These are phyloP conservation scores for Empis livida DNA, from an alignment of 2,888 invertebrate genomes.

Conservation along the genomic window DNA sequence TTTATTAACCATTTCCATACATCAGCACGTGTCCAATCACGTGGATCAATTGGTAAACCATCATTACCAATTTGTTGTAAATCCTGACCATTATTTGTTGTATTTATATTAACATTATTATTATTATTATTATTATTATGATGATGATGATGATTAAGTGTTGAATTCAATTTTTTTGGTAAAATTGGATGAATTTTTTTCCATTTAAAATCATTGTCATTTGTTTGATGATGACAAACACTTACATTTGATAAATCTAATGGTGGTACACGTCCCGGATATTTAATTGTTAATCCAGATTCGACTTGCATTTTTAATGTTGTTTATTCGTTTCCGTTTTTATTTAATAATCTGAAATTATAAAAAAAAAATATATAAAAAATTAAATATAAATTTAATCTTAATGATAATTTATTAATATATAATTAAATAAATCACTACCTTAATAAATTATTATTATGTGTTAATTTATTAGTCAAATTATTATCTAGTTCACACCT, in stretches of 20 bases:
- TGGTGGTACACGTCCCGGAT: constrained; percentile 32
- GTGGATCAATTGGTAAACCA: constrained; percentile 46
- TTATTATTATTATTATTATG: constrained; percentile 9
- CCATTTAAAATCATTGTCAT: constrained; percentile 22
- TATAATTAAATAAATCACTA: too few species aligned
- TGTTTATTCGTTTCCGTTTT: neutral
- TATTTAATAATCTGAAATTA: too few species aligned
- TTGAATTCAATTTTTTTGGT: constrained; percentile 8
- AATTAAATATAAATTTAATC: too few species aligned
- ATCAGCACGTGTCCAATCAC: constrained; percentile 56
- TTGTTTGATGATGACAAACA: constrained; percentile 16
- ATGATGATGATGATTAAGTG: constrained; percentile 8
- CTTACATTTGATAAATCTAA: constrained; percentile 30
- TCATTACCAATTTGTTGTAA: constrained; percentile 23
- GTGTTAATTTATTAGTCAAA: too few species aligned
- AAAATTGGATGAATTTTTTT: constrained; percentile 12
- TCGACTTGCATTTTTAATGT: constrained; percentile 28
- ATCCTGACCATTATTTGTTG: neutral
- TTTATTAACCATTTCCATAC: constrained; percentile 52
- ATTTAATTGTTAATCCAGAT: constrained; percentile 27
- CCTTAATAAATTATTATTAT: too few species aligned
- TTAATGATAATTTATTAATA: too few species aligned
- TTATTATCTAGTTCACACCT: too few species aligned
- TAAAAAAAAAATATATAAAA: too few species aligned
- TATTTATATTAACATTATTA: neutral